Evolutionary conservation across 2,113 vertebrate species (phyloP), one percentile per base, ranked within the genome.

Genomic region (Rhagologus leucostigma): DNA sequence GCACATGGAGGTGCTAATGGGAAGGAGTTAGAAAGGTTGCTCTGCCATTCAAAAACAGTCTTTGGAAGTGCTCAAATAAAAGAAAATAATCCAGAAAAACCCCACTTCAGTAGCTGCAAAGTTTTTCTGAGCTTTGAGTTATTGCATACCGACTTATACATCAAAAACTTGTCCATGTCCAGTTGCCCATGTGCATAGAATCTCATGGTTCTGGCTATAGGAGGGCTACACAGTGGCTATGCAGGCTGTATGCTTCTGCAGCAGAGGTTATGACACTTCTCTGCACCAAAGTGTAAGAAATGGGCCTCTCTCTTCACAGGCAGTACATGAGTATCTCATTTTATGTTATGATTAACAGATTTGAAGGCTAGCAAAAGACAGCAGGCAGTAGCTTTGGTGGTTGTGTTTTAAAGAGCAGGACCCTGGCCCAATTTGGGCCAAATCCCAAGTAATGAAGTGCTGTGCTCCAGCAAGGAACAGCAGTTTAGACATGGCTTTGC

Each of bases 101-200:
- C 2, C 27, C 20, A 35, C 9, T 70, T 5, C 7, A 8, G 4
- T 27, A 59, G 35, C 6, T 85, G n/a, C 32, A 39, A 90, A 87
- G 17, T 5, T 90, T 67, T 13, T 37, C 32, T 74, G 13, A 13
- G 2, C 8, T 55, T 53, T 74, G 59, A 70, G 47, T 81, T 67
- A 62, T 4, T n/a, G 17, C 57, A 37, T 39, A 62, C 6, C 6
- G 39, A 24, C 1, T 33, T 60, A 52, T 1, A 12, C 3, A 9
- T 30, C 17, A 32, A 75, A 52, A 87, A 68, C 30, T 37, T n/a
- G 7, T 50, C 23, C 16, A 5, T 16, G 11, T 47, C 11, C 32
- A 14, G 30, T 35, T 82, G 27, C 5, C 53, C 68, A 7, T 0
- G 0, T 26, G 12, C 18, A 17, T 7, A 44, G 10, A 8, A 56